phyloP scores from a whole-genome alignment of 1,140 invertebrate species.

The Chymomyza costata region DNA sequence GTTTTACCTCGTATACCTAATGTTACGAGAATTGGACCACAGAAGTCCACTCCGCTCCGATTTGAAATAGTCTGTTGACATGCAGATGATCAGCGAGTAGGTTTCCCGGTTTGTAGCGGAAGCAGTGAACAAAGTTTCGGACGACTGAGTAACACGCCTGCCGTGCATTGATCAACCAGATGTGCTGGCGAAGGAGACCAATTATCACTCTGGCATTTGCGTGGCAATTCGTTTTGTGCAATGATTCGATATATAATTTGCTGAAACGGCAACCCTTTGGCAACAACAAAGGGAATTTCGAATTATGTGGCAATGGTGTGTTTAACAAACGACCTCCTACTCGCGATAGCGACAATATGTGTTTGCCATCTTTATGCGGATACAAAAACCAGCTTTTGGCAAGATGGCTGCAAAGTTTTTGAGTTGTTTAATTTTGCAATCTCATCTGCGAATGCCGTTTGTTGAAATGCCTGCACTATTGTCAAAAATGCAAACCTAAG shows the following conservation, averaged over 20 bases:
- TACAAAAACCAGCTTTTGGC: too few species aligned
- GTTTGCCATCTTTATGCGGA: too few species aligned
- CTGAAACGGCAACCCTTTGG: background rate
- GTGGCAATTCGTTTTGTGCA: slow-evolving; percentile 13
- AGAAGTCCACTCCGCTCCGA: slow-evolving; percentile 18
- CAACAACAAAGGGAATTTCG: background rate
- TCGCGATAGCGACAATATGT: too few species aligned
- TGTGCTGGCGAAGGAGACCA: background rate
- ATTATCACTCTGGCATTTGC: slow-evolving; percentile 1
- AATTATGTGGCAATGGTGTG: background rate
- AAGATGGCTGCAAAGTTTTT: too few species aligned
- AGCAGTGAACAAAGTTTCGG: slow-evolving; percentile 6
- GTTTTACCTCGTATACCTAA: slow-evolving; percentile 9
- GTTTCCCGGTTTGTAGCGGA: slow-evolving; percentile 13
- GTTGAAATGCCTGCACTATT: background rate
- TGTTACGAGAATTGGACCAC: slow-evolving; percentile 5
- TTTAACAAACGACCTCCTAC: background rate
- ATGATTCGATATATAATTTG: background rate
- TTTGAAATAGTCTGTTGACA: slow-evolving; percentile 5
- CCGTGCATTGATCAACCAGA: slow-evolving; percentile 12
- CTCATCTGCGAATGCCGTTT: too few species aligned
- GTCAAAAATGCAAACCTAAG: background rate
- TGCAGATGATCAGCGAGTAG: slow-evolving; percentile 7
- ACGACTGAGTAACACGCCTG: background rate
- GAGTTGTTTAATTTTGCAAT: too few species aligned